Conservation (phyloP, 2,797 vertebrate species). For the Micrastur ruficollis region DNA sequence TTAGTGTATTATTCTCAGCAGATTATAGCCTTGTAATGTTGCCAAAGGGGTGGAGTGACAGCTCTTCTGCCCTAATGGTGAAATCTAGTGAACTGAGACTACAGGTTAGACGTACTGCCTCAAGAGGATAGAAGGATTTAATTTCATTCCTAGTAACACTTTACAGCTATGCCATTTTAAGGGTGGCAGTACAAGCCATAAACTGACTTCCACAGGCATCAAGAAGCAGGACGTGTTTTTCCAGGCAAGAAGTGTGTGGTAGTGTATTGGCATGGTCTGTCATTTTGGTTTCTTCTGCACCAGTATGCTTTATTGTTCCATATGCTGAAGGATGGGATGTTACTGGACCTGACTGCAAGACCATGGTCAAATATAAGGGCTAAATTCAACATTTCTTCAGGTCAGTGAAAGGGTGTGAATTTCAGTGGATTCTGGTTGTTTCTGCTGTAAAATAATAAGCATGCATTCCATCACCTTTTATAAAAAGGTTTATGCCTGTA, state of each 20-base stretch:
- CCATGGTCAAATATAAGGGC: not conserved
- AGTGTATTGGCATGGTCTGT: not conserved
- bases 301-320: not conserved
- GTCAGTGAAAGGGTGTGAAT: not conserved
- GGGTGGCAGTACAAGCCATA: not conserved
- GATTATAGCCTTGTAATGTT: not conserved
- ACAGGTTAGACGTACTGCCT: not conserved
- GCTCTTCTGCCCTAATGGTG: not conserved
- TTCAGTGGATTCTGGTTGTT: not conserved
- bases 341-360: not conserved
- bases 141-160: not conserved
- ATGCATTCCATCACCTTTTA: not conserved
- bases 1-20: not conserved
- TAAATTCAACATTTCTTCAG: not conserved
- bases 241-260: not conserved
- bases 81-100: not conserved
- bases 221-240: not conserved
- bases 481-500: not conserved
- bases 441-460: not conserved
- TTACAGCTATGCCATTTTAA: not conserved
- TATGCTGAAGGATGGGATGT: not conserved
- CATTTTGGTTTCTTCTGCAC: not conserved
- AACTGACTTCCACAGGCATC: not conserved
- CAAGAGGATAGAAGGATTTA: not conserved
- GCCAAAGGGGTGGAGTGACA: not conserved